Percentiles rank a stretch among this genome's conserved stretches.
These are phyloP conservation scores for Cryptocephalus moraei DNA, from an alignment of 2,888 invertebrate species.

Conservation along the genomic window DNA sequence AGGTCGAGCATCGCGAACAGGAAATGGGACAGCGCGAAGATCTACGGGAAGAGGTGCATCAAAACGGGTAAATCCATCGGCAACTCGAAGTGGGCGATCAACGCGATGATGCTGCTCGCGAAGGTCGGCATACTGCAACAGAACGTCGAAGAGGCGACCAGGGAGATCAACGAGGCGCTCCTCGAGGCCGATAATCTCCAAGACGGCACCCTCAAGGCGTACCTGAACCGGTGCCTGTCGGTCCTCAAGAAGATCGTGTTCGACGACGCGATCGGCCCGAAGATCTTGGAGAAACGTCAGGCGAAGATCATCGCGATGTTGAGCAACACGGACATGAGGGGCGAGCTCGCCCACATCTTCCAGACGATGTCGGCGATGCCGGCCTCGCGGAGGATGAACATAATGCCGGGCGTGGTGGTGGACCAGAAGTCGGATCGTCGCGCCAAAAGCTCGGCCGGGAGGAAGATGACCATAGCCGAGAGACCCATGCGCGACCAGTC, in stretches of 20 bases:
- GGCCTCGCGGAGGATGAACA: conserved; percentile 36
- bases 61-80: background rate
- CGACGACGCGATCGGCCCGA: conserved; percentile 31
- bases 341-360: conserved; percentile 37
- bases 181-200: background rate
- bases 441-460: no score
- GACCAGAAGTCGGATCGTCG: background rate
- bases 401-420: conserved; percentile 38
- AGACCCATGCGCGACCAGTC: no score
- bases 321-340: conserved; percentile 33
- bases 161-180: background rate
- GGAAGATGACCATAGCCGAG: no score
- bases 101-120: background rate
- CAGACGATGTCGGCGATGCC: conserved; percentile 40
- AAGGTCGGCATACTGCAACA: background rate
- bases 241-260: conserved; percentile 35
- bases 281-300: conserved; percentile 36
- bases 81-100: background rate
- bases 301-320: conserved; percentile 37
- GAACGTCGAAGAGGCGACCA: background rate
- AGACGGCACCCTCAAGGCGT: background rate
- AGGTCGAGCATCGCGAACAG: background rate
- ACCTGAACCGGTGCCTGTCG: conserved; percentile 20
- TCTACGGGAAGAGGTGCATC: background rate
- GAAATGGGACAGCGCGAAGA: background rate